Evolutionary conservation across 2,113 vertebrate species (phyloP), one percentile per base, ranked within the genome.

Genomic region (Mustelus asterias): DNA sequence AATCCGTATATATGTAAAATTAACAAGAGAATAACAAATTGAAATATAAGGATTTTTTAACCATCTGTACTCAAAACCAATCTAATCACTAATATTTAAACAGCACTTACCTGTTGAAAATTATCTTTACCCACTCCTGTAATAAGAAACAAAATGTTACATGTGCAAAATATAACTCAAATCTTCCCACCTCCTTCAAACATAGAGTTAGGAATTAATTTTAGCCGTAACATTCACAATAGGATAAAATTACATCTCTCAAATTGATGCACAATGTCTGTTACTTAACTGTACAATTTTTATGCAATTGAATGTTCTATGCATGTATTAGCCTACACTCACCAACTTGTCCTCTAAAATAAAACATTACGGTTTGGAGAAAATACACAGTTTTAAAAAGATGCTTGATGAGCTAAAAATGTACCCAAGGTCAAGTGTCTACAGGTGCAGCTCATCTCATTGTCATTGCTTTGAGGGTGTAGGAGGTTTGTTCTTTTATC

Each of bases 121-220:
- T 65, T 22, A 69, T 67, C 60, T 65, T 65, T 41, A 67, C n/a
- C 90, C 63, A 3, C 90, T n/a, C 90, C 90, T 94, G 90, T 6
- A 94, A 67, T 94, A 94, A 94, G 90, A 94, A 94, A 94, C 1
- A 94, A 93, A 94, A 67, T 67, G 90, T 63, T 6, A 94, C 26
- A 58, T 67, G 18, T 33, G 26, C 26, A 0, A 0, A 41, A 37
- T n/a, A 33, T 41, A 94, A 67, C 60, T 67, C 60, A 69, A 69
- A 67, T 37, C 37, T 83, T 37, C 37, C 18, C 80, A 69, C 63
- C 90, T 89, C 24, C 86, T 6, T 58, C 26, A 29, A 94, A 94
- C 24, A 18, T 67, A 13, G 18, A 94, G 3, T 37, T 65, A 33
- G 20, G 16, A 94, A 94, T 63, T 37, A 48, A 37, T 9, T 93